Conservation (phyloP, 2,797 vertebrate species). For the Sciurus vulgaris region DNA sequence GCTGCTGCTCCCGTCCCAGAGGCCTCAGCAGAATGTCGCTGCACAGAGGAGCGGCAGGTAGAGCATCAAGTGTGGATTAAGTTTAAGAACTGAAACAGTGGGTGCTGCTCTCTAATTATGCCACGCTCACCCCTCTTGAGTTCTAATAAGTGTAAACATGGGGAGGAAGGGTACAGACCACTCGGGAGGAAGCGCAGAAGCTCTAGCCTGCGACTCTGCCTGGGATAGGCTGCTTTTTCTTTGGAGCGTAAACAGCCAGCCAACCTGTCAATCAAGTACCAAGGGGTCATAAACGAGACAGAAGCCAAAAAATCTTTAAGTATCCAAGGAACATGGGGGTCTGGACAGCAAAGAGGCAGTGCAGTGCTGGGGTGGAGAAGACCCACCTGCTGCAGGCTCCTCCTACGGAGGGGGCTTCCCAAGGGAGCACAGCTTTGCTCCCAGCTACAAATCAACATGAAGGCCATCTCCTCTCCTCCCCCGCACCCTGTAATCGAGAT, state of each 20-base stretch:
- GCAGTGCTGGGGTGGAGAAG: accelerated
- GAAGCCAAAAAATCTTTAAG: neutral
- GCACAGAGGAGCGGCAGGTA: neutral
- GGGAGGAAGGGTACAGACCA: neutral
- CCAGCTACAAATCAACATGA: conserved; percentile 47
- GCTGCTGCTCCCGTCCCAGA: accelerated
- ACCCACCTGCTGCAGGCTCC: neutral
- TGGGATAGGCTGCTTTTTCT: neutral
- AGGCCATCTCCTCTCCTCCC: conserved; percentile 58
- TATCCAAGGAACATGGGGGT: neutral
- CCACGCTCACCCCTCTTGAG: neutral
- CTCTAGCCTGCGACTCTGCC: neutral
- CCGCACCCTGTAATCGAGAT: neutral
- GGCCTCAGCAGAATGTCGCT: neutral
- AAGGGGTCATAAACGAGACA: neutral
- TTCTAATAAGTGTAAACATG: neutral
- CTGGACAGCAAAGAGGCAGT: too few species aligned
- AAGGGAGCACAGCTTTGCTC: conserved; percentile 41
- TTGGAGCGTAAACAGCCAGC: neutral
- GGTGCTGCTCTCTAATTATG: neutral
- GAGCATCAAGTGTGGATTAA: neutral
- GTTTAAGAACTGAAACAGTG: neutral
- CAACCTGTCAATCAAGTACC: neutral
- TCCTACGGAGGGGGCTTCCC: neutral
- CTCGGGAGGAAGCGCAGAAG: neutral